Conservation (phyloP, 2,113 vertebrate species). For the Pelvicachromis taeniatus region DNA sequence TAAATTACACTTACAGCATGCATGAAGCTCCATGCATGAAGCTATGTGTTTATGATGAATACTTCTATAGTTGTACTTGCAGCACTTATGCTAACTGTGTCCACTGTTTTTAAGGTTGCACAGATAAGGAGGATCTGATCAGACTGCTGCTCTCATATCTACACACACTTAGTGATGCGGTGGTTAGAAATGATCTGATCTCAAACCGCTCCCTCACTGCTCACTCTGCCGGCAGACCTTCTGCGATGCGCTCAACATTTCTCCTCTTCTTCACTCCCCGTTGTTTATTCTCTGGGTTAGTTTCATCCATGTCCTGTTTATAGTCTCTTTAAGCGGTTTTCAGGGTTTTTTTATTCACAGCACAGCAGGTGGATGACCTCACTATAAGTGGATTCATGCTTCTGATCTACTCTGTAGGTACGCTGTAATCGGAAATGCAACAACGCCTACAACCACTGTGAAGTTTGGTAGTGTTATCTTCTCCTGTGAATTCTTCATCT, state of each 20-base stretch:
- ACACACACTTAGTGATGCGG: not conserved
- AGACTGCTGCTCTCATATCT: not conserved
- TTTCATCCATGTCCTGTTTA: not conserved
- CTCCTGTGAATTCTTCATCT: not conserved
- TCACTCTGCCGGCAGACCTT: not conserved
- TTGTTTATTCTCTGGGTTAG: not conserved
- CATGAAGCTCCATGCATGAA: not conserved
- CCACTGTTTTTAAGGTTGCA: not conserved
- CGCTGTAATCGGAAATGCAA: not conserved
- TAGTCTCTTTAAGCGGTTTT: not conserved
- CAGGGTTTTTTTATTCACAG: rapidly evolving
- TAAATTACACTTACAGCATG: no score
- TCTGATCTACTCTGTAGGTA: not conserved
- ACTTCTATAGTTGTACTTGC: not conserved
- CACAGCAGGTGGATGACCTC: not conserved
- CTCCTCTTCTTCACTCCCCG: not conserved
- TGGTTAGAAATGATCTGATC: not conserved
- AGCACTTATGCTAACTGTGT: not conserved
- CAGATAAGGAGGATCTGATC: not conserved
- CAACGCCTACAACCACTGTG: not conserved
- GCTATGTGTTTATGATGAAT: not conserved
- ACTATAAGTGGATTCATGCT: not conserved
- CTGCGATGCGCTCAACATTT: not conserved
- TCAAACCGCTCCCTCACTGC: not conserved
- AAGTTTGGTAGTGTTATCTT: not conserved